Evolutionary conservation across 2,113 vertebrate species (phyloP), one percentile per base, ranked within the genome.

Genomic region (Entomyzon cyanotis): DNA sequence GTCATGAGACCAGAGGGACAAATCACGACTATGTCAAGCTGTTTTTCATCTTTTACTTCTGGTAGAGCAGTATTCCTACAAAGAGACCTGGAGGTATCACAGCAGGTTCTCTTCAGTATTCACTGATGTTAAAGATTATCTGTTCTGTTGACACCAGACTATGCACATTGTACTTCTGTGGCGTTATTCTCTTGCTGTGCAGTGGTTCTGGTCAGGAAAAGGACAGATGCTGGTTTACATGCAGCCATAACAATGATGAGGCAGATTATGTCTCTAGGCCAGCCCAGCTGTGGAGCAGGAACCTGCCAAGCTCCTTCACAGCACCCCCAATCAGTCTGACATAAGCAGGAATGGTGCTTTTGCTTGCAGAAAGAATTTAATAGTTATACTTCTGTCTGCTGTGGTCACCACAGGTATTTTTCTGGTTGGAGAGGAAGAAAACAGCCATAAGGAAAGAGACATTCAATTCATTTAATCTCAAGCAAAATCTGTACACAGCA

Each of bases 171-270:
- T 21, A 81, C 31, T 82, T 60, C 47, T 44, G 28, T 4, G 56
- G 25, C 19, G 17, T 39, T 27, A 16, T 35, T 35, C 53, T 20
- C 8, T 5, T 1, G 1, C 5, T 1, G 7, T 42, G 15, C 20
- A 41, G 19, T 25, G 10, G 44, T 76, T 79, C 41, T 53, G 22
- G 15, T 33, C 30, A 39, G 42, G 18, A 39, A 25, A 82, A 76
- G 47, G 28, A 15, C 28, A 53, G 55, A 19, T 35, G 25, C 5
- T 31, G 17, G 9, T 64, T 71, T 73, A 31, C 11, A 4, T 5
- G 9, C 49, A 49, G 28, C 2, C 1, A 33, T 41, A 77, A 47
- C 22, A 76, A 41, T 0, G 0, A 44, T 18, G 33, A 59, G 44
- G 39, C 23, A 71, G 79, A 68, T n/a, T n/a, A 23, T 37, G 17